Base-by-base conservation (phyloP, 1,140 invertebrate genomes). In the Zaprionus nigranus region DNA sequence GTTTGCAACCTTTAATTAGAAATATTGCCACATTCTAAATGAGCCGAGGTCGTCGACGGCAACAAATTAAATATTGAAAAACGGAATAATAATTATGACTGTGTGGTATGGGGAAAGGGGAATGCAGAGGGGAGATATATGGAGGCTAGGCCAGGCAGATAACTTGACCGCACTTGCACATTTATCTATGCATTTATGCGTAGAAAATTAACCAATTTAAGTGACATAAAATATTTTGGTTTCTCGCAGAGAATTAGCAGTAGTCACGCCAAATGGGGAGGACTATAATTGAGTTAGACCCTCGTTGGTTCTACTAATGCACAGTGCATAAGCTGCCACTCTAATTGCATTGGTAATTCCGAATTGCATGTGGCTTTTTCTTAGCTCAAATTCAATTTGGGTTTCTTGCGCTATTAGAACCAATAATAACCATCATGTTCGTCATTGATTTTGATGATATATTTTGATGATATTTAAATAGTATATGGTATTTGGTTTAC, bases 1-100 rank as follows among this genome's bases (percentile, higher is more conserved):
- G 83, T 87, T 87, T 87, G 74, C 78, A 83, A 88, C 83, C 84
- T 83, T 87, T 88, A 87, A 88, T 87, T 87, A 87, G 84, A 87
- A 88, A 87, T 87, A 81, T 83, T 88, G 84, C 84, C 84, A 84
- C 84, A 87, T 78, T 75, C 74, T 81, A 87, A 87, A 87, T 87
- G 84, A 88, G 84, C 76, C 69, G 70, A 24, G 60, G 36, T 20
- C 49, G 51, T 6, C 6, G 46, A 54, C 30, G 53, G 20, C 56
- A 72, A 83, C 84, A 88, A 87, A 88, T 87, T 84, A 88, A 88
- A 88, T 88, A 87, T 84, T 84, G 81, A 75, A 87, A 87, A 83
- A 84, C 81, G 57, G 77, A 83, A 84, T 87, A 87, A 88, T 81
- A 78, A 88, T 88, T 78, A 81, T 88, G 76, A 63, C 65, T 38